These are phyloP conservation scores for Kryptopterus vitreolus DNA, from an alignment of 2,797 vertebrate genomes.

Conservation along the genomic window DNA sequence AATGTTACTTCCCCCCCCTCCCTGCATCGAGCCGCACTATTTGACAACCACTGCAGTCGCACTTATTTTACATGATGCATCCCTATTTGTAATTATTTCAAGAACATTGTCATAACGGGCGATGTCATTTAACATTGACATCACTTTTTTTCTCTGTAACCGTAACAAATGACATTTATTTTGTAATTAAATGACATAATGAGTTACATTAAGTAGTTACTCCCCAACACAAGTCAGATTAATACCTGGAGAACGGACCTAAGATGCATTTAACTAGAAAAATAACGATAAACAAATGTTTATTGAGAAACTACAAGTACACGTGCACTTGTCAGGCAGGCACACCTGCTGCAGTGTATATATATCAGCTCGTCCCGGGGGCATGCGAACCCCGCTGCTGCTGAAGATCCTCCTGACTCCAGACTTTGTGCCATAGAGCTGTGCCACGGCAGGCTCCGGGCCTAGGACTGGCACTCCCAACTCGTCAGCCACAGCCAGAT, in stretches of 20 bases:
- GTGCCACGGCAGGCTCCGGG: slow-evolving; percentile 78
- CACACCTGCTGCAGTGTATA: slow-evolving; percentile 79
- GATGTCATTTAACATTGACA: no score
- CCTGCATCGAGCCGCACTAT: no score
- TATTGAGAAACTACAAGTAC: background rate
- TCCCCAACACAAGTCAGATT: no score
- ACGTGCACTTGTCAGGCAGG: background rate
- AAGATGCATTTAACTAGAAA: background rate
- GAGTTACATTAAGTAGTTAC: no score
- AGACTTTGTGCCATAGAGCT: slow-evolving; percentile 81
- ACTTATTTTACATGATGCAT: no score
- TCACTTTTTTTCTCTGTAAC: no score
- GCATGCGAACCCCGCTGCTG: slow-evolving; percentile 71
- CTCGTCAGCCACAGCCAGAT: slow-evolving; percentile 85
- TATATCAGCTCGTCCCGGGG: slow-evolving; percentile 79
- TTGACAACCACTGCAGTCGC: no score
- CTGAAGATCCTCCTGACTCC: slow-evolving; percentile 81
- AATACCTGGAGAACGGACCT: background rate
- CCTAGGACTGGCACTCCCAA: slow-evolving; percentile 82
- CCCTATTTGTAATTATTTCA: no score
- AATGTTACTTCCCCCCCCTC: no score
- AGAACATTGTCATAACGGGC: no score
- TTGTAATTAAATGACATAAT: no score
- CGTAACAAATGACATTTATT: no score
- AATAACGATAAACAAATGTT: background rate